Evolutionary conservation across 2,797 vertebrate genomes (phyloP).

Genomic region (Darevskia nairensis): DNA sequence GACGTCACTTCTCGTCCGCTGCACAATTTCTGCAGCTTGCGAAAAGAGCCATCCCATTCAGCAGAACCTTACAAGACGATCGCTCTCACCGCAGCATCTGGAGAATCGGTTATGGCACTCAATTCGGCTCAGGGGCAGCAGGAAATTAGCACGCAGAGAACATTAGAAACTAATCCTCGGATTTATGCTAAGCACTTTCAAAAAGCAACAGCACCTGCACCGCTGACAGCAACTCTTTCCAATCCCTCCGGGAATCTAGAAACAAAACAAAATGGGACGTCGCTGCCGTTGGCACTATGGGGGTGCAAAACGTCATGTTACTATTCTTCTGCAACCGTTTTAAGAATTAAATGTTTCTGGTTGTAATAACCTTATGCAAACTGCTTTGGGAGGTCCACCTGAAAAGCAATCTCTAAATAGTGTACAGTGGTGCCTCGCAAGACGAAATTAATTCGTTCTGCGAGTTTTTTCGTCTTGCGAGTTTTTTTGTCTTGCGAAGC

Average conservation of each 20-base stretch:
- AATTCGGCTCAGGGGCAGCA: background rate
- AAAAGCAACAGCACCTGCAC: background rate
- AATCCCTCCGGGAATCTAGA: background rate
- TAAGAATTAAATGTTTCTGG: no score
- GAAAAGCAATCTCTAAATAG: no score
- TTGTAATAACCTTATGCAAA: no score
- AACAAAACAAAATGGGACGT: background rate
- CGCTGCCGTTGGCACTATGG: background rate
- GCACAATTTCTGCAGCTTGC: background rate
- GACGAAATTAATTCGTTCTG: no score
- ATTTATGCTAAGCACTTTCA: background rate
- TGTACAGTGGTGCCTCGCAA: no score
- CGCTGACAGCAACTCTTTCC: background rate
- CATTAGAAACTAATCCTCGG: background rate
- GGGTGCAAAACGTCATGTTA: background rate
- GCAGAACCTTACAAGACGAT: background rate
- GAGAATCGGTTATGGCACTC: constrained; percentile 20
- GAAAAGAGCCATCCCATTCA: background rate
- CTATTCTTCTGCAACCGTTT: no score
- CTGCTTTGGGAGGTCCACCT: no score
- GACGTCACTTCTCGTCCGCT: background rate
- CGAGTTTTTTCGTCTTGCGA: no score
- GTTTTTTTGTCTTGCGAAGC: no score
- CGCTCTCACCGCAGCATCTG: constrained; percentile 15
- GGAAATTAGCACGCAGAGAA: constrained; percentile 20